Evolutionary conservation across 2,888 invertebrate genomes (phyloP).

Genomic region (Synergus laeviventris): DNA sequence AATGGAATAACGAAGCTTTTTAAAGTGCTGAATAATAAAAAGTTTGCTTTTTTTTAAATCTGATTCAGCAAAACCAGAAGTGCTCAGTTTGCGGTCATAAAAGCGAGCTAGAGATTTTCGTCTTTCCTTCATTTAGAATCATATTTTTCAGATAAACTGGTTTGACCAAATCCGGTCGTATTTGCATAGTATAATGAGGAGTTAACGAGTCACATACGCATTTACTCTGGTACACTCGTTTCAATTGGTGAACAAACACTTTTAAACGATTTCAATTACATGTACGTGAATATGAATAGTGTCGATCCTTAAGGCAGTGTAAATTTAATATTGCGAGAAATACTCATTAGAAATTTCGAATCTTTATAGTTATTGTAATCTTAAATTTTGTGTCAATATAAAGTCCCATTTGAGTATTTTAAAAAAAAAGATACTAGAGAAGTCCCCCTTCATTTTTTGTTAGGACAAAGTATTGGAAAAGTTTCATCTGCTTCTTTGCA

Average conservation of each 20-base stretch:
- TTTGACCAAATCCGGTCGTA: slow-evolving; percentile 56
- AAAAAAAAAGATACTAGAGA: no score
- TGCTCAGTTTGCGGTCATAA: slow-evolving; percentile 6
- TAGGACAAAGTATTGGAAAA: no score
- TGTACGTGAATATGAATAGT: slow-evolving; percentile 44
- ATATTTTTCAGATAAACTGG: slow-evolving; percentile 18
- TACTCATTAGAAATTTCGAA: no score
- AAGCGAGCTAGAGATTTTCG: slow-evolving; percentile 23
- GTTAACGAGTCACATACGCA: slow-evolving; percentile 47
- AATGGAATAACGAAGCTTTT: neutral
- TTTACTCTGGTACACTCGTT: slow-evolving; percentile 37
- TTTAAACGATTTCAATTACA: slow-evolving; percentile 46
- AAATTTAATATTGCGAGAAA: no score
- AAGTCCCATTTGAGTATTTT: no score
- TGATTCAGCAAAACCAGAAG: slow-evolving; percentile 9
- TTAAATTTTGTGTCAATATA: no score
- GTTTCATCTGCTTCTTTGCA: no score
- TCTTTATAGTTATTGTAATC: no score
- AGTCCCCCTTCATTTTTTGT: no score
- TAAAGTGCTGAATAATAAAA: neutral
- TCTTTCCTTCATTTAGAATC: slow-evolving; percentile 11
- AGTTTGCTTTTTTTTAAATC: neutral
- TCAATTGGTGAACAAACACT: slow-evolving; percentile 18
- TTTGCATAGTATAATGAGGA: slow-evolving; percentile 65
- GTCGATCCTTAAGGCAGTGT: no score